A percentile compares a stretch with the other conserved stretches of the same genome.
Conservation (phyloP, 1,140 invertebrate species). For the Saccostrea echinata region DNA sequence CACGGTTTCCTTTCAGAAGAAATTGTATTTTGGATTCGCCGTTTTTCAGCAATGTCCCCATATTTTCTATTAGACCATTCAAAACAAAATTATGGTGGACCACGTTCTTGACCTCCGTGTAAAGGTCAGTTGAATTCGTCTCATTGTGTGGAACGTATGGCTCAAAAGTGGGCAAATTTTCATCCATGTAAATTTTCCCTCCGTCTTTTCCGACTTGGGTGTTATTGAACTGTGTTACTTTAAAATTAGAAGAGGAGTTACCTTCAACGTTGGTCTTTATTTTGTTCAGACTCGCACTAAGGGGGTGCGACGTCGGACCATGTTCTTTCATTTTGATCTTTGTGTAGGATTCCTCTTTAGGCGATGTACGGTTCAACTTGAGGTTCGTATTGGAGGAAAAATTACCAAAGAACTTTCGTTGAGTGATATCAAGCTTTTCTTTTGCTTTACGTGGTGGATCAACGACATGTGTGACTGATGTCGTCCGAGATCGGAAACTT, state of each 20-base stretch:
- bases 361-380: background rate
- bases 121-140: background rate
- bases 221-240: background rate
- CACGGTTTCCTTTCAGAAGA: background rate
- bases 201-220: background rate
- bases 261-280: background rate
- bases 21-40: slow-evolving; percentile 13
- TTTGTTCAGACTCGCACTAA: background rate
- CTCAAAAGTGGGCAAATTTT: background rate
- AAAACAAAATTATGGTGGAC: slow-evolving; percentile 7
- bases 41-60: background rate
- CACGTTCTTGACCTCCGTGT: background rate
- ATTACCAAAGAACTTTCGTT: background rate
- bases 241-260: slow-evolving; percentile 11
- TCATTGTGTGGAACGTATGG: background rate
- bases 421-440: background rate
- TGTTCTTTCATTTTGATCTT: background rate
- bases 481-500: background rate
- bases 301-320: background rate
- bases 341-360: background rate
- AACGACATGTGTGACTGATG: background rate
- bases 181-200: slow-evolving; percentile 3
- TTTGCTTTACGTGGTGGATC: background rate
- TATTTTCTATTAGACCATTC: background rate
- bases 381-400: background rate